Conservation (phyloP, 2,797 vertebrate genomes). For the Oceanodroma leucorhoa region DNA sequence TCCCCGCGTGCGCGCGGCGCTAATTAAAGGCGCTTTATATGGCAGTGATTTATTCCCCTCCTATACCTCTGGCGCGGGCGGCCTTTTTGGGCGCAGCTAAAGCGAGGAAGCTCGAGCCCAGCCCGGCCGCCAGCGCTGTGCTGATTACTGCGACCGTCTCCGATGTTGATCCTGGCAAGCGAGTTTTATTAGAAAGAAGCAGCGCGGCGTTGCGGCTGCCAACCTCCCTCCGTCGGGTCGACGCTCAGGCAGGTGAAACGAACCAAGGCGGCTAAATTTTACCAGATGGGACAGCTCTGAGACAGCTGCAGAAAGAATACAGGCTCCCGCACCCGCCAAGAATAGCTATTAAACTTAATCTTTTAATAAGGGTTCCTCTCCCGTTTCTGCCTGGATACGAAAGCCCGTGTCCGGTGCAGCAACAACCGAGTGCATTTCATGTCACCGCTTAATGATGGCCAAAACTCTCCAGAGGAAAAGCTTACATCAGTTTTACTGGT, state of each 20-base stretch:
- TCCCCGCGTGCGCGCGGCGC: accelerated
- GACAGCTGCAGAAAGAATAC: conserved; percentile 55
- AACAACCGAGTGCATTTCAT: neutral
- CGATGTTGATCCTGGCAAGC: neutral
- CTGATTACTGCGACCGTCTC: neutral
- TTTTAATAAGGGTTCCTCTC: conserved; percentile 53
- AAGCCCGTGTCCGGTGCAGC: neutral
- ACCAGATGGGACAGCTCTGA: conserved; percentile 54
- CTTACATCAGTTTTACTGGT: neutral
- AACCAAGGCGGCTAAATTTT: conserved; percentile 40
- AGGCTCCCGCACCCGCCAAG: neutral
- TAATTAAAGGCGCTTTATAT: neutral
- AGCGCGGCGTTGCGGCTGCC: neutral
- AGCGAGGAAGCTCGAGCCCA: neutral
- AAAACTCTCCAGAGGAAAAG: neutral
- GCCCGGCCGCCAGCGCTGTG: accelerated
- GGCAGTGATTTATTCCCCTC: neutral
- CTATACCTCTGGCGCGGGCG: neutral
- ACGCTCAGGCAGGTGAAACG: conserved; percentile 25
- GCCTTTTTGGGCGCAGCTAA: neutral
- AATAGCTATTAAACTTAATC: conserved; percentile 57
- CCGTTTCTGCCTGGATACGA: neutral
- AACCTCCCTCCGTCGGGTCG: neutral
- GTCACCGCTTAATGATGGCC: neutral
- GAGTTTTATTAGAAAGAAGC: conserved; percentile 32